Conservation (phyloP, 92 coral and sea anemone species). For the Phenganax stokvisi region DNA sequence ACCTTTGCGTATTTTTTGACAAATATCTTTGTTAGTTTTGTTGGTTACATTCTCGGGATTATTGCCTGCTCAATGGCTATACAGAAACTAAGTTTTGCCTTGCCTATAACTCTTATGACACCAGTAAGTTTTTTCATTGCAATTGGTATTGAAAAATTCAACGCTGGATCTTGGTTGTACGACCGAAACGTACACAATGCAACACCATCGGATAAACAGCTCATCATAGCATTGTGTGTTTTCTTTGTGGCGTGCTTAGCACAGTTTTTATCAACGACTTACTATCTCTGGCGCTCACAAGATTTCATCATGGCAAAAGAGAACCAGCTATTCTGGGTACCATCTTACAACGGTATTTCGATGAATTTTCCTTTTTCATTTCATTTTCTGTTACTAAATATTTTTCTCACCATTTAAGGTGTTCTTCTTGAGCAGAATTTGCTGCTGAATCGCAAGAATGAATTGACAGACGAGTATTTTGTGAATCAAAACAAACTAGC, state of each 20-base stretch:
- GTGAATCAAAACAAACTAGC: constrained; percentile 64
- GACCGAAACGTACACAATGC: not conserved
- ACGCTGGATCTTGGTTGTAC: not conserved
- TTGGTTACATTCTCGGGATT: constrained; percentile 64
- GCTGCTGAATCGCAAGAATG: constrained; percentile 77
- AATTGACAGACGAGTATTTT: constrained; percentile 69
- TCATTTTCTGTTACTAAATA: not conserved
- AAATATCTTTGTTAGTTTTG: constrained; percentile 71
- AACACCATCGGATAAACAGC: not conserved
- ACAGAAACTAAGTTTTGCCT: constrained; percentile 68
- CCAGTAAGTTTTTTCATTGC: constrained; percentile 47
- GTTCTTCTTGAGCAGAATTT: constrained; percentile 80
- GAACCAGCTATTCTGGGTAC: constrained; percentile 84
- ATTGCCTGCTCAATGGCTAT: constrained; percentile 82
- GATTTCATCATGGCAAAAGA: constrained; percentile 89
- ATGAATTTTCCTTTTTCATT: not conserved
- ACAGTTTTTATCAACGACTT: constrained; percentile 67
- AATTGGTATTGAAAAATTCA: constrained; percentile 13
- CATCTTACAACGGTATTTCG: constrained; percentile 69
- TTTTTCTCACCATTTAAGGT: constrained; percentile 44
- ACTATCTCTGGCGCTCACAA: constrained; percentile 68
- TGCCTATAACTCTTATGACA: constrained; percentile 75
- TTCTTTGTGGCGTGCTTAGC: constrained; percentile 50
- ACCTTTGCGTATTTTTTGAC: constrained; percentile 57
- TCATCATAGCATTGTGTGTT: constrained; percentile 34